Conservation (phyloP, 2,888 invertebrate species). For the Eubasilissa splendida region DNA sequence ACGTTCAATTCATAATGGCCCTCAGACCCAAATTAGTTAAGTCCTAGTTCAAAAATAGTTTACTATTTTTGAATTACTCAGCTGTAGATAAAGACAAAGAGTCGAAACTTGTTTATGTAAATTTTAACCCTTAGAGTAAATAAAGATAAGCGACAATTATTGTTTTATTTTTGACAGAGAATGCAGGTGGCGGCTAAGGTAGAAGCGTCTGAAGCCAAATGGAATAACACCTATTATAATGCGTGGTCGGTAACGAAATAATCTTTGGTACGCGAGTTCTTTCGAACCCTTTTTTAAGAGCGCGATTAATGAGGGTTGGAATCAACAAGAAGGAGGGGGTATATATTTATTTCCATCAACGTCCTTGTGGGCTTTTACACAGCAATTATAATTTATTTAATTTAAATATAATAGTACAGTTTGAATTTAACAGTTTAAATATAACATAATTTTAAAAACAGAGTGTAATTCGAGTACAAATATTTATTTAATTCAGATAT, state of each 20-base stretch:
- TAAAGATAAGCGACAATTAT: constrained; percentile 56
- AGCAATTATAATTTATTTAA: no score
- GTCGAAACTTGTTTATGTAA: constrained; percentile 56
- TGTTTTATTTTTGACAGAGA: constrained; percentile 36
- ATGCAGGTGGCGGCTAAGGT: constrained; percentile 43
- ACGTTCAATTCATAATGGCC: constrained; percentile 1
- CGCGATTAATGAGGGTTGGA: no score
- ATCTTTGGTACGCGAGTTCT: constrained; percentile 1
- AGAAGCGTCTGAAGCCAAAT: constrained; percentile 45
- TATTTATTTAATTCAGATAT: no score
- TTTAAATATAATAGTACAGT: no score
- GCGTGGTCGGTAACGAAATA: background rate
- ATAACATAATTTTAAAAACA: no score
- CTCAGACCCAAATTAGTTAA: background rate
- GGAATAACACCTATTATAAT: constrained; percentile 34
- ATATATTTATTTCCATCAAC: no score
- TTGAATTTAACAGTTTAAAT: no score
- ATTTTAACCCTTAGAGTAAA: constrained; percentile 52
- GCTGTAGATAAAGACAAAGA: constrained; percentile 51
- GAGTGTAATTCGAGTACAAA: no score
- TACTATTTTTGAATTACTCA: constrained; percentile 4
- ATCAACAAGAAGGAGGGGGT: no score
- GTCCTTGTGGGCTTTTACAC: no score
- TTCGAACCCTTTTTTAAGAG: no score
- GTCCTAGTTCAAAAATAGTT: background rate